Percentiles rank a stretch among this genome's conserved stretches.
Evolutionary conservation across 2,113 vertebrate genomes (phyloP).

Genomic region (Misgurnus mizolepis): DNA sequence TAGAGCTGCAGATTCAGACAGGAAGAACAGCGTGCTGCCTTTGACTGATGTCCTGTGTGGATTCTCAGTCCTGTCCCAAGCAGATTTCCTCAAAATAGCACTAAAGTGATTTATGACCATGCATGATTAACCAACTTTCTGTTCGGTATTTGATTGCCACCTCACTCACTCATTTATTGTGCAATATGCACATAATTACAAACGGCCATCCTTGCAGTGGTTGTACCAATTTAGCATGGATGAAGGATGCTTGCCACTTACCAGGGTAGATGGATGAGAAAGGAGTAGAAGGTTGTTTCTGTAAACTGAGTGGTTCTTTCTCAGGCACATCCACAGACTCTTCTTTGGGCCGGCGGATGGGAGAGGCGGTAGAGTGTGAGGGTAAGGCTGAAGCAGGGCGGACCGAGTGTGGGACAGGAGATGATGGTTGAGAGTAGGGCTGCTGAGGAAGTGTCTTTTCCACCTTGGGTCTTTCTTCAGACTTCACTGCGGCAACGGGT

Average conservation of each 20-base stretch:
- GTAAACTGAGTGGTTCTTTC: constrained; percentile 78
- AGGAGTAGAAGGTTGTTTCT: constrained; percentile 75
- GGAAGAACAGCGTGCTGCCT: constrained; percentile 45
- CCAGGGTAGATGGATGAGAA: constrained; percentile 85
- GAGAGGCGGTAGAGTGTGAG: constrained; percentile 74
- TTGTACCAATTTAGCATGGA: constrained; percentile 2
- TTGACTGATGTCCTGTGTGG: constrained; percentile 28
- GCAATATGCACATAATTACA: background rate
- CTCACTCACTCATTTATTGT: background rate
- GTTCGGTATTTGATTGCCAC: background rate
- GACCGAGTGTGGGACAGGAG: constrained; percentile 78
- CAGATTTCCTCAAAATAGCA: constrained; percentile 1
- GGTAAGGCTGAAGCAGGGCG: constrained; percentile 75
- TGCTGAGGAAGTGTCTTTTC: constrained; percentile 79
- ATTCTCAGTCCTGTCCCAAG: constrained; percentile 29
- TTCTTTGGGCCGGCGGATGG: constrained; percentile 82
- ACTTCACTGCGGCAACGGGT: constrained; percentile 82
- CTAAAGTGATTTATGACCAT: constrained; percentile 2
- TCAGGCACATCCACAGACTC: constrained; percentile 77
- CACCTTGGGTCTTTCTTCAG: constrained; percentile 85
- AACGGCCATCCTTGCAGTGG: background rate
- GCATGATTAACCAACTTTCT: constrained; percentile 15
- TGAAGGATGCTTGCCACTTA: constrained; percentile 61
- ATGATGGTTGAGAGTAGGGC: constrained; percentile 81
- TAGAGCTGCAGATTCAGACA: constrained; percentile 50